Evolutionary conservation across 2,797 vertebrate species (phyloP), one percentile per base, ranked within the genome.

Genomic region (Tenualosa thibaudeaui): DNA sequence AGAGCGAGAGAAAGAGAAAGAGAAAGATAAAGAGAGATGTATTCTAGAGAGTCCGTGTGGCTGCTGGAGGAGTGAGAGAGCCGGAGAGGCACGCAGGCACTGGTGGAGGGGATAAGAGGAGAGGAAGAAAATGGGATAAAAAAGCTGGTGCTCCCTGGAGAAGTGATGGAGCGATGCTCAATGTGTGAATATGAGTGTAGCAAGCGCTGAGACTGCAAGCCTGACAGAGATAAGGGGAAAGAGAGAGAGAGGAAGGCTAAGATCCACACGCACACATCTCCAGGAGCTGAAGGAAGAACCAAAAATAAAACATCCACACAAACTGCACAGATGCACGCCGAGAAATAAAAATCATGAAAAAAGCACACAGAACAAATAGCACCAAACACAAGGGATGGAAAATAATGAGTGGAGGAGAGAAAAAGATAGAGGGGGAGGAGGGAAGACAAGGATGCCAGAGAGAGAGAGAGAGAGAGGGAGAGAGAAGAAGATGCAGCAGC

Each of bases 281-380:
- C 68, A 43, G 31, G 17, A 75, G 68, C 68, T 75, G 68, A 37
- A 15, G 68, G 68, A 75, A 43, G 68, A 43, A 75, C 68, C 68
- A 75, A 75, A 75, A 75, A 75, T 75, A 75, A 75, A 75, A 68
- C 62, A 12, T 68, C 62, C 62, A 31, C 62, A 68, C 62, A 68
- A 37, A 37, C 68, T 15, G 31, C 68, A 75, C 68, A 75, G 31
- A 75, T 19, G 68, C 68, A 17, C 68, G 5, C 13, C 40, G 68
- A 75, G 37, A 43, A 53, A 53, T 15, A 6, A 37, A 37, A 40
- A 37, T 37, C 2, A 65, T 6, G 24, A 26, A 75, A 19, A 6
- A 75, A 31, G 24, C 7, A 68, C 51, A 58, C 56, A 75, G 13
- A 6, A 75, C 37, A 40, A 75, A 75, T 19, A 75, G 12, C 68